phyloP scores from a whole-genome alignment of 2,888 invertebrate genomes.

The Macroteleia sp. region DNA sequence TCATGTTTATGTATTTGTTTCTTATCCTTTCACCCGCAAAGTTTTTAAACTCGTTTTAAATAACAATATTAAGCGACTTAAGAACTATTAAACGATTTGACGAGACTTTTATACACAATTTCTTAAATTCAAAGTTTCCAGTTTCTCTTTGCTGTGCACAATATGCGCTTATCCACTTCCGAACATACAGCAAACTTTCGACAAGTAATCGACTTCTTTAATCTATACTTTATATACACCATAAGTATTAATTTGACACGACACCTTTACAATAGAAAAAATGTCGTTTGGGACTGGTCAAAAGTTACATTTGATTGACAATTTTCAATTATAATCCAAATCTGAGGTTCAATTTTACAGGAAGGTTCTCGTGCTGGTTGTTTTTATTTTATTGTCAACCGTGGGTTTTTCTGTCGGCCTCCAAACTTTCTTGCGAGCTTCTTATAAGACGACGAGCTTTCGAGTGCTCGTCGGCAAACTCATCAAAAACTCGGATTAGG shows the following conservation, averaged over 20 bases:
- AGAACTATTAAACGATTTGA: slow-evolving; percentile 2
- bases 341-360: slow-evolving; percentile 53
- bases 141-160: no score
- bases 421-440: slow-evolving; percentile 73
- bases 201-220: no score
- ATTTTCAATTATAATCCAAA: slow-evolving; percentile 55
- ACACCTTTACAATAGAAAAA: neutral
- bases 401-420: slow-evolving; percentile 74
- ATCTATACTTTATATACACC: no score
- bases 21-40: no score
- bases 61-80: slow-evolving; percentile 10
- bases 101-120: no score
- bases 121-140: no score
- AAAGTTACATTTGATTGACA: slow-evolving; percentile 27
- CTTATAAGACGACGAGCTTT: slow-evolving; percentile 76
- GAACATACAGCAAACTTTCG: no score
- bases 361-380: slow-evolving; percentile 13
- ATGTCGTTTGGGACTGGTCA: no score
- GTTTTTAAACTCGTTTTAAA: neutral
- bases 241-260: no score
- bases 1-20: no score
- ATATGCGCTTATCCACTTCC: no score
- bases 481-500: slow-evolving; percentile 81
- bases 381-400: slow-evolving; percentile 38
- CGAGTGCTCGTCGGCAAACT: slow-evolving; percentile 74